phyloP scores from a whole-genome alignment of 2,113 vertebrate species.

The Ascaphus truei region DNA sequence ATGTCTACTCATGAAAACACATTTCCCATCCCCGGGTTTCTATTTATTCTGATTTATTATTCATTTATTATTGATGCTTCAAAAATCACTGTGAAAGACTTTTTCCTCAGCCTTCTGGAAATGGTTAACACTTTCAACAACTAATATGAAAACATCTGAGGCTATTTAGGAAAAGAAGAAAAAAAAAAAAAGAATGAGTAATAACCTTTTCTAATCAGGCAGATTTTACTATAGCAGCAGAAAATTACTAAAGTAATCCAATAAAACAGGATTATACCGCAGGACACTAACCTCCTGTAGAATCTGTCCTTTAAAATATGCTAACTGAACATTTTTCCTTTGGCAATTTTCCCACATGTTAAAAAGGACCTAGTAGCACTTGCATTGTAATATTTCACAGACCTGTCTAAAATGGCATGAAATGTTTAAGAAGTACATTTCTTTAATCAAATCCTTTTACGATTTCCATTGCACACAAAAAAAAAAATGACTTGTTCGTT shows the following conservation, averaged over 20 bases:
- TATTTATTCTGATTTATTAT: background rate
- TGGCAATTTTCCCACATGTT: constrained; percentile 27
- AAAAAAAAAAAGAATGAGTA: constrained; percentile 18
- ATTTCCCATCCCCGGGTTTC: background rate
- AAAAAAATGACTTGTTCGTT: constrained; percentile 27
- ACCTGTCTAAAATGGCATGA: constrained; percentile 1
- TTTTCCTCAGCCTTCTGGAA: background rate
- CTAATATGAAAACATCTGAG: constrained; percentile 11
- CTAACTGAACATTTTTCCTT: constrained; percentile 25
- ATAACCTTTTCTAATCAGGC: constrained; percentile 19
- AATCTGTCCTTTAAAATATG: constrained; percentile 30
- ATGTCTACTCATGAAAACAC: background rate
- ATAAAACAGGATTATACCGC: constrained; percentile 22
- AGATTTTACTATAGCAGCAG: constrained; percentile 20
- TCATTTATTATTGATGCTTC: background rate
- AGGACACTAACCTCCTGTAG: constrained; percentile 26
- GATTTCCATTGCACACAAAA: constrained; percentile 18
- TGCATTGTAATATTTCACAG: constrained; percentile 18
- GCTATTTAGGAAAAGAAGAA: too few species aligned
- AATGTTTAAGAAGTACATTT: constrained; percentile 10
- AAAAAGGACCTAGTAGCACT: background rate
- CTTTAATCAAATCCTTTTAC: constrained; percentile 29
- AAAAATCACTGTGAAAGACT: background rate
- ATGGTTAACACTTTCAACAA: background rate
- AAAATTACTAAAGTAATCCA: constrained; percentile 27